Conservation (phyloP, 1,140 invertebrate genomes). For the Odontomachus brunneus region DNA sequence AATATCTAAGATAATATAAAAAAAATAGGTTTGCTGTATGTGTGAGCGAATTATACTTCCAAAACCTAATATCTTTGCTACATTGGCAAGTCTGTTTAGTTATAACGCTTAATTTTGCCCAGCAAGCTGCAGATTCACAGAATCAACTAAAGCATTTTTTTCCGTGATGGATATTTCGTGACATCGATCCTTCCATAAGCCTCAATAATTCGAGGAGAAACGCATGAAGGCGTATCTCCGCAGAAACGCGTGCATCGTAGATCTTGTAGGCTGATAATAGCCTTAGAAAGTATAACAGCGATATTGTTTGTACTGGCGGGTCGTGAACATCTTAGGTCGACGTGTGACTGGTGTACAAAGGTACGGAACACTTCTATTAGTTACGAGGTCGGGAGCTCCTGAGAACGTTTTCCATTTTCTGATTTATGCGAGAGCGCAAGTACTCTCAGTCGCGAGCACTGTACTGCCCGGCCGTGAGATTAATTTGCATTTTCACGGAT, state of each 20-base stretch:
- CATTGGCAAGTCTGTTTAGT: no score
- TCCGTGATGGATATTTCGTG: background rate
- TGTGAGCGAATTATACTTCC: no score
- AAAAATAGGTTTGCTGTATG: no score
- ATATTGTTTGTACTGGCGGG: slow-evolving; percentile 20
- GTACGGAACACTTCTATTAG: slow-evolving; percentile 22
- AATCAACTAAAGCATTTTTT: no score
- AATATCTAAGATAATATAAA: no score
- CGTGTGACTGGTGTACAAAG: slow-evolving; percentile 12
- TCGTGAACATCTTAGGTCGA: slow-evolving; percentile 28
- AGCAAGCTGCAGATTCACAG: no score
- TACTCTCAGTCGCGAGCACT: background rate
- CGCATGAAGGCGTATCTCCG: slow-evolving; percentile 14
- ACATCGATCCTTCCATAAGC: background rate
- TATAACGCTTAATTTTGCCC: no score
- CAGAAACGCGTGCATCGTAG: slow-evolving; percentile 30
- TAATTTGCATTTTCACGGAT: background rate
- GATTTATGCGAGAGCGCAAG: background rate
- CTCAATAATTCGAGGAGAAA: slow-evolving; percentile 32
- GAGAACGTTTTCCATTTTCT: slow-evolving; percentile 22
- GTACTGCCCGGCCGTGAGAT: background rate
- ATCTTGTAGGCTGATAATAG: slow-evolving; percentile 29
- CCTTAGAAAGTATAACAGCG: slow-evolving; percentile 50
- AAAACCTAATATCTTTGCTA: no score
- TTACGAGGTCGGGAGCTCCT: slow-evolving; percentile 13